phyloP scores from a whole-genome alignment of 2,113 vertebrate species.

The Amphilophus citrinellus region DNA sequence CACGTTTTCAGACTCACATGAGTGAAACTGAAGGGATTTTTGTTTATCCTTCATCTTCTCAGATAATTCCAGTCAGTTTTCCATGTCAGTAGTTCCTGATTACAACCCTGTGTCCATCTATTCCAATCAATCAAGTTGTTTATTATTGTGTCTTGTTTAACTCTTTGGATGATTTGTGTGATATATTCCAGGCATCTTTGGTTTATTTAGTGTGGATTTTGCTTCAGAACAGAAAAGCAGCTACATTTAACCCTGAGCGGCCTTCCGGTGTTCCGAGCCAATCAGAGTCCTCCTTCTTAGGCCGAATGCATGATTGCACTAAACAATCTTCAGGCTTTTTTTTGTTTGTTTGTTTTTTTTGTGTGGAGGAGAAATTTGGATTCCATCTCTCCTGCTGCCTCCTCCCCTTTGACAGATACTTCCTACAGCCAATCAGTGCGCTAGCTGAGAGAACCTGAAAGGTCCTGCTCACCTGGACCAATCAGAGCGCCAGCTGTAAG shows the following conservation, averaged over 20 bases:
- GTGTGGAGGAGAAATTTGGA: neutral
- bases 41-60: accelerated
- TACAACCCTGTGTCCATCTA: neutral
- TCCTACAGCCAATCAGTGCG: neutral
- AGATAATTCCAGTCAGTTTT: neutral
- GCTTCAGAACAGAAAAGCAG: accelerated
- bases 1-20: neutral
- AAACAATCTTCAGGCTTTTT: accelerated
- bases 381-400: accelerated
- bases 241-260: neutral
- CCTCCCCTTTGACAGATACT: neutral
- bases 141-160: neutral
- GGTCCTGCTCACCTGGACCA: neutral
- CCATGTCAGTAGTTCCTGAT: neutral
- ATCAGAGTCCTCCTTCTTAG: neutral
- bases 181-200: accelerated
- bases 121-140: accelerated
- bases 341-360: neutral
- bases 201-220: accelerated
- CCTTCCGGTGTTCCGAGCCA: neutral
- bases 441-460: neutral
- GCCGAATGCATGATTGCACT: neutral
- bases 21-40: neutral
- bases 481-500: neutral
- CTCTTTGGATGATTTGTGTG: neutral